Base-by-base conservation (phyloP, 2,797 vertebrate genomes). In the Chaetodon trifasciatus region DNA sequence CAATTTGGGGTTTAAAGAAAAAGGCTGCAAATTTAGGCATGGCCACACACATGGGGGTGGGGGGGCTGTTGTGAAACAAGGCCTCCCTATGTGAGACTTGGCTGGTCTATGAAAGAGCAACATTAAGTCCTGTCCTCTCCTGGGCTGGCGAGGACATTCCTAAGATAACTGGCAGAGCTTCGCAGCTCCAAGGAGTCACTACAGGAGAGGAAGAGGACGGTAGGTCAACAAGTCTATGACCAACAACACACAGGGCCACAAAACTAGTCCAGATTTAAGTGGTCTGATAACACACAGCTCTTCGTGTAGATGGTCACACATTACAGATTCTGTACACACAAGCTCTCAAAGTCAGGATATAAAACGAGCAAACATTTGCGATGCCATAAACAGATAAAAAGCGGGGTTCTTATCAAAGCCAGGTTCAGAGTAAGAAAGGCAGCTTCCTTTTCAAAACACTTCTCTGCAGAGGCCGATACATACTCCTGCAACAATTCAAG, bases 151-250 rank as follows among this genome's bases (percentile, higher is more conserved):
- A 87, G 92, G 89, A 93, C 94, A 95, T 95, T 95, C 94, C 92
- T 93, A 65, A 92, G 91, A 95, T 94, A 93, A 89, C 90, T 93
- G 88, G 89, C 92, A 86, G 83, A 77, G 87, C 21, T 78, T 82
- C 32, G 15, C 74, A 82, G 89, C 89, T 85, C 91, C 86, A 74
- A 85, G 91, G 82, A 93, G 83, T 84, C 88, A 63, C 74, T 75
- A 21, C 37, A 61, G 39, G 23, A 63, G 70, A 47, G 69, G 64
- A 83, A 82, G 80, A 82, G 57, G 63, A 75, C 1, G 37, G 74
- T 5, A 15, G 66, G 75, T 75, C 80, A 77, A 67, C 32, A 40
- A 57, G 80, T 76, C 80, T 61, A 15, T 13, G 42, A 66, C 74
- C 64, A 49, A 28, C 78, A 80, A 62, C 61, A 56, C 11, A n/a